Evolutionary conservation across 2,797 vertebrate species (phyloP), one percentile per base, ranked within the genome.

Genomic region (Schizopygopsis pylzovi): DNA sequence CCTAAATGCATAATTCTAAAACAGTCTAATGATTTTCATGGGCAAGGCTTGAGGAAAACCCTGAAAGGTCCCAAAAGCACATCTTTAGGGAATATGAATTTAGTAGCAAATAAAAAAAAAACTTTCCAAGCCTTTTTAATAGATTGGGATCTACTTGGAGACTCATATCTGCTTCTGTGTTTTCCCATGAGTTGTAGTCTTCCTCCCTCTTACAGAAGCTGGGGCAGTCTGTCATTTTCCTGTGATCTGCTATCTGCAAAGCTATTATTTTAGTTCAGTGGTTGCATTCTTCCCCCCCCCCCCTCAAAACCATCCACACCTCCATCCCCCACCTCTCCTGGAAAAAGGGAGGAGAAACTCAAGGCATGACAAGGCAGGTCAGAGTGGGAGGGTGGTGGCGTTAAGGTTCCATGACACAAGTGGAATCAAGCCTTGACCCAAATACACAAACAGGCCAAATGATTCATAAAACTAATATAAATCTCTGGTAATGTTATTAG

Each of bases 321-420:
- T 82, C 71, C 61, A 68, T 25, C 79, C 82, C 59, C 82, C 61
- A 65, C 61, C 72, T n/a, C 75, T 67, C 49, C 37, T 18, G 28
- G n/a, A 82, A 72, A 82, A 59, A 72, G 75, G 75, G 63, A 70
- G 63, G 49, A 45, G 65, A 47, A 68, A 59, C 39, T 28, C n/a
- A 65, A 49, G 68, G 43, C 15, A 85, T 85, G 67, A 85, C 49
- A 82, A 79, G 71, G 33, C 67, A 49, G 47, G 47, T 63, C 28
- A 79, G 83, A 81, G 37, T 49, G 72, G 33, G 56, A 84, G 77
- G 68, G n/a, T 45, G 15, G 49, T 89, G 87, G 90, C 86, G 87
- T 43, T 89, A 37, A 73, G 76, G 86, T 88, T 92, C 91, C 91
- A 47, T 41, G 45, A 84, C 81, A 89, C 63, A 88, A 87, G 88